These are phyloP conservation scores for Megalops cyprinoides DNA, from an alignment of 2,797 vertebrate species.

Conservation along the genomic window DNA sequence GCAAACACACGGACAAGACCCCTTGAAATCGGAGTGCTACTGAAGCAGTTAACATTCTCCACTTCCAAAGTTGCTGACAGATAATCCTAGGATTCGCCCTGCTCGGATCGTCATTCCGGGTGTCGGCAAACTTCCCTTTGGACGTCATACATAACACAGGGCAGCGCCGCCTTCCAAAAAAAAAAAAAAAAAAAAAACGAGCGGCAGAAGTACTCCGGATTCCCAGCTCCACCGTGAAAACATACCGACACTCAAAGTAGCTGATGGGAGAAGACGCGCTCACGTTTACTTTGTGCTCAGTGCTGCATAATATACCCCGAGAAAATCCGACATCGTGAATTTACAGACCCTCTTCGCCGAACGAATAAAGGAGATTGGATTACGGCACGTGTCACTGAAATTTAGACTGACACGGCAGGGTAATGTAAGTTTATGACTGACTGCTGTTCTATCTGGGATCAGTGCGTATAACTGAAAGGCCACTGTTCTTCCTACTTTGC, in stretches of 20 bases:
- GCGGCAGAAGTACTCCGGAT: neutral
- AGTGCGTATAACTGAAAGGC: too few relatives aligned
- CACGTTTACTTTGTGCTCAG: neutral
- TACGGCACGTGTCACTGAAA: slow-evolving; percentile 21
- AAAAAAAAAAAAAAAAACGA: neutral
- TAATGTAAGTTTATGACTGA: slow-evolving; percentile 27
- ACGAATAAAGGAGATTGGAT: slow-evolving; percentile 19
- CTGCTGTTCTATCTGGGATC: neutral
- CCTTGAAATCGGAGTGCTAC: neutral
- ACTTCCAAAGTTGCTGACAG: slow-evolving; percentile 12
- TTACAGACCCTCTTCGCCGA: neutral
- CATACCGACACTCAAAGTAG: neutral
- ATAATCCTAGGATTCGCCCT: neutral
- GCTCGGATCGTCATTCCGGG: neutral
- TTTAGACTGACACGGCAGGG: slow-evolving; percentile 20
- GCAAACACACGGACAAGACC: neutral
- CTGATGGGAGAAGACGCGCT: slow-evolving; percentile 20
- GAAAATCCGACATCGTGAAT: neutral
- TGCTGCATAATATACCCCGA: slow-evolving; percentile 2
- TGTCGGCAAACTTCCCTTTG: slow-evolving; percentile 43
- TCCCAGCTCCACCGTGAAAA: neutral
- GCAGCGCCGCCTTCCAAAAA: slow-evolving; percentile 48
- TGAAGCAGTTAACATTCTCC: neutral
- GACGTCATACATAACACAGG: slow-evolving; percentile 26
- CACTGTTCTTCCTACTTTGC: neutral